phyloP scores from a whole-genome alignment of 2,888 invertebrate genomes.

The Thumatha senex region DNA sequence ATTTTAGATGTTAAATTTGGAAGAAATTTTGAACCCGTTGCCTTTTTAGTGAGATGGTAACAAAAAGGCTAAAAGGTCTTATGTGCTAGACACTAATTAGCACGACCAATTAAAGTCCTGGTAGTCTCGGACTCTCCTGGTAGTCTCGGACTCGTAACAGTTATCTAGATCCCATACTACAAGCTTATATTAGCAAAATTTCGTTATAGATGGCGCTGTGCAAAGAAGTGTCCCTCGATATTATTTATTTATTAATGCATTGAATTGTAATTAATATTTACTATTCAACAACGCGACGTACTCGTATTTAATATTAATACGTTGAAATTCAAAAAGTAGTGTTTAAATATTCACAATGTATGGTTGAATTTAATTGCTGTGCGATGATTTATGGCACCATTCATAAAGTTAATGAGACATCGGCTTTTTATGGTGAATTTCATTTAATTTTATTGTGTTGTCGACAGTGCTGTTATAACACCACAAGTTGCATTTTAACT shows the following conservation, averaged over 20 bases:
- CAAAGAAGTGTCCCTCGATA: too few relatives aligned
- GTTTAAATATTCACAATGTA: slow-evolving; percentile 1
- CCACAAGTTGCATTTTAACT: background rate
- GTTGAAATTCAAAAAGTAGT: slow-evolving; percentile 1
- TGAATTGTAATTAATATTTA: background rate
- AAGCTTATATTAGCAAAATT: too few relatives aligned
- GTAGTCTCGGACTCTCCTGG: too few relatives aligned
- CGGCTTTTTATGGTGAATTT: slow-evolving; percentile 5
- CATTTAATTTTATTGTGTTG: slow-evolving; percentile 1
- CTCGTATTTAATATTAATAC: background rate
- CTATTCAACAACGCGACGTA: background rate
- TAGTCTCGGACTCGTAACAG: too few relatives aligned
- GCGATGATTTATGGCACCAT: slow-evolving; percentile 5
- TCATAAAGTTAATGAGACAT: slow-evolving; percentile 1
- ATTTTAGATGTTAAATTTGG: too few relatives aligned
- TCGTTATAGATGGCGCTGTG: too few relatives aligned
- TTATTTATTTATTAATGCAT: too few relatives aligned
- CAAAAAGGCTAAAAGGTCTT: too few relatives aligned
- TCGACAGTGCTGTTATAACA: background rate
- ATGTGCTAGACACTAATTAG: too few relatives aligned
- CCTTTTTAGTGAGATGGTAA: too few relatives aligned
- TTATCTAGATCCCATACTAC: background rate
- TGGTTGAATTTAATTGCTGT: background rate
- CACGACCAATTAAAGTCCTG: too few relatives aligned
- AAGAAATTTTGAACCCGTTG: too few relatives aligned